phyloP scores from a whole-genome alignment of 2,888 invertebrate genomes.

The Eretmocerus hayati region DNA sequence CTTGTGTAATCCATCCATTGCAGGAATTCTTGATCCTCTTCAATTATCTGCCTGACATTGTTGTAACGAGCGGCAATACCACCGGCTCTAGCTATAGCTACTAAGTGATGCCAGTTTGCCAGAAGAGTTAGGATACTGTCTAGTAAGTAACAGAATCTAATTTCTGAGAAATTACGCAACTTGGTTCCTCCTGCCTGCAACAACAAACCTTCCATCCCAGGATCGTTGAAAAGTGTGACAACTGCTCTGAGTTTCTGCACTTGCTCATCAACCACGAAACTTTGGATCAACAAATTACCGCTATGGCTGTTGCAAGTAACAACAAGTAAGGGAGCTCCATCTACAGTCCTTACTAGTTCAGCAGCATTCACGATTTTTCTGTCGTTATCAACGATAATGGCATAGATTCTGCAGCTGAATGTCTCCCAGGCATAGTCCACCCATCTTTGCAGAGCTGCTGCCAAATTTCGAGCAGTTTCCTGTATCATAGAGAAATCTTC shows the following conservation, averaged over 20 bases:
- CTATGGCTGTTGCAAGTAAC: constrained; percentile 1
- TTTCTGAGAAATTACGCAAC: constrained; percentile 1
- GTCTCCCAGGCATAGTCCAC: neutral
- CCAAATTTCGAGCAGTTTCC: neutral
- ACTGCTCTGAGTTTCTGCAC: neutral
- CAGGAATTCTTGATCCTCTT: neutral
- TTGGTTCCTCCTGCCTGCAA: constrained; percentile 1
- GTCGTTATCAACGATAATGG: neutral
- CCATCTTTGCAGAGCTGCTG: neutral
- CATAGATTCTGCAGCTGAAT: neutral
- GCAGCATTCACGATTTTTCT: neutral
- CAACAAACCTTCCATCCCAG: neutral
- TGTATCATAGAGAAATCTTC: neutral
- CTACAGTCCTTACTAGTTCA: neutral
- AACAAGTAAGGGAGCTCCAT: neutral
- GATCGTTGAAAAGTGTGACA: neutral
- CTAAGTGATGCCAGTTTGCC: neutral
- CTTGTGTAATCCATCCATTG: neutral
- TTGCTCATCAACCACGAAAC: constrained; percentile 4
- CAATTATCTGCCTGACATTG: neutral
- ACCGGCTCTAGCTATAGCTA: neutral
- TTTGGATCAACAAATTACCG: constrained; percentile 4
- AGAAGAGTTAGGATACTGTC: neutral
- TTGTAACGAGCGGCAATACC: neutral
- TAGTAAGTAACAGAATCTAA: neutral